Evolutionary conservation across 2,888 invertebrate genomes (phyloP).

Genomic region (Keiferia lycopersicella): DNA sequence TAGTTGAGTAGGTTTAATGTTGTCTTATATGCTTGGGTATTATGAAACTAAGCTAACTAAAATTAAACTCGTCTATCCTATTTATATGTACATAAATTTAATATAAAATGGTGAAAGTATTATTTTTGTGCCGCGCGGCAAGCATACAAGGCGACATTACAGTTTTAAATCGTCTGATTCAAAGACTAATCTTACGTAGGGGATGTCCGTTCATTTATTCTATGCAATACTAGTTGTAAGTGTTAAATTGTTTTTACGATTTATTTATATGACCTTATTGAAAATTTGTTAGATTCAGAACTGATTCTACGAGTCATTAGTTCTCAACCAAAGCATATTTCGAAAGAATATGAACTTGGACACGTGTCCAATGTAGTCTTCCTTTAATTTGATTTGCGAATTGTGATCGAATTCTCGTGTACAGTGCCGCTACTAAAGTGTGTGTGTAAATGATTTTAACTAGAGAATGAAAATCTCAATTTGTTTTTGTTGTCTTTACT

Average conservation of each 20-base stretch:
- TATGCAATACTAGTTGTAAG: slow-evolving; percentile 81
- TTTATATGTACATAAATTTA: slow-evolving; percentile 46
- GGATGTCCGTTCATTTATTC: slow-evolving; percentile 69
- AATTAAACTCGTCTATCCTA: slow-evolving; percentile 40
- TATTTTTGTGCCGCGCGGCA: slow-evolving; percentile 31
- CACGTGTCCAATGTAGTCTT: slow-evolving; percentile 61
- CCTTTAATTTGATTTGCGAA: slow-evolving; percentile 47
- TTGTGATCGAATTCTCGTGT: slow-evolving; percentile 31
- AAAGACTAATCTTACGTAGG: slow-evolving; percentile 54
- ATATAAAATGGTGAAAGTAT: slow-evolving; percentile 26
- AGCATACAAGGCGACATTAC: slow-evolving; percentile 45
- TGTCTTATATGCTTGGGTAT: slow-evolving; percentile 44
- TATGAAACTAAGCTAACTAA: slow-evolving; percentile 34
- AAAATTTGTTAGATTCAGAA: slow-evolving; percentile 60
- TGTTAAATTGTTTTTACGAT: slow-evolving; percentile 80
- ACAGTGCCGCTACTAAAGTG: slow-evolving; percentile 30
- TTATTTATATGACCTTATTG: slow-evolving; percentile 71
- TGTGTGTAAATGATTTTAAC: slow-evolving; percentile 48
- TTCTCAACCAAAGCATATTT: slow-evolving; percentile 72
- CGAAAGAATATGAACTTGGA: slow-evolving; percentile 45
- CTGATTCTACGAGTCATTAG: slow-evolving; percentile 57
- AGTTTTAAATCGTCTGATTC: slow-evolving; percentile 46
- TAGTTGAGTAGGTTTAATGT: slow-evolving; percentile 40
- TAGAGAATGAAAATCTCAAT: slow-evolving; percentile 66
- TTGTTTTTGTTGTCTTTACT: slow-evolving; percentile 74